Evolutionary conservation across 2,113 vertebrate species (phyloP), one percentile per base, ranked within the genome.

Genomic region (Galbula dea): DNA sequence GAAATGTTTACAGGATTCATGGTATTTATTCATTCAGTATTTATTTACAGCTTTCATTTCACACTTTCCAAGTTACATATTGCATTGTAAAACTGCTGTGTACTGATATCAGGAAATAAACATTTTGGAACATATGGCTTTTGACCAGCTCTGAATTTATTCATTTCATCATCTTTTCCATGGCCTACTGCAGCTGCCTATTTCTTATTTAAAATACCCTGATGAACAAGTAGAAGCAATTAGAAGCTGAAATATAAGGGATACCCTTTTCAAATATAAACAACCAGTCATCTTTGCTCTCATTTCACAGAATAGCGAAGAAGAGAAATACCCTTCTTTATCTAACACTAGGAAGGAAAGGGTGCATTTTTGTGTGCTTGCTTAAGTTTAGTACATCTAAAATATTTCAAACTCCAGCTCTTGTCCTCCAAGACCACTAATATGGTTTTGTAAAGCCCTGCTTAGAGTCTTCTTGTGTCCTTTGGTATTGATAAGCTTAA

Each of bases 41-140:
- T 86, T 82, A 83, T 92, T 93, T 90, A 94, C 67, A 80, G 77
- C 36, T 93, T 88, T 86, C 88, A 91, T 84, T 94, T 97, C 77
- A 89, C 77, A 89, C 72, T 79, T 92, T 91, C 55, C 66, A 72
- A 43, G 19, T 83, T 91, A 92, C 87, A 94, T 67, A 91, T 62
- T 94, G 71, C 52, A 94, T 94, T 91, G 51, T 93, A 83, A 88
- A 95, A 92, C 58, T 89, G 58, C 69, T 61, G 51, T 43, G 73
- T 71, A 57, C 43, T 72, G 48, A 69, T 90, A 75, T 75, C 75
- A 83, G 55, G 58, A 94, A 92, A 91, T 81, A 93, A 91, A 74
- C 21, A 37, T 80, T 85, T 90, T 32, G 68, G 68, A 96, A 87
- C 89, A 87, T 83, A 93, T 3, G 54, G 66, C 37, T 79, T 69